Conservation (phyloP, 2,113 vertebrate species). For the Loxodonta africana region DNA sequence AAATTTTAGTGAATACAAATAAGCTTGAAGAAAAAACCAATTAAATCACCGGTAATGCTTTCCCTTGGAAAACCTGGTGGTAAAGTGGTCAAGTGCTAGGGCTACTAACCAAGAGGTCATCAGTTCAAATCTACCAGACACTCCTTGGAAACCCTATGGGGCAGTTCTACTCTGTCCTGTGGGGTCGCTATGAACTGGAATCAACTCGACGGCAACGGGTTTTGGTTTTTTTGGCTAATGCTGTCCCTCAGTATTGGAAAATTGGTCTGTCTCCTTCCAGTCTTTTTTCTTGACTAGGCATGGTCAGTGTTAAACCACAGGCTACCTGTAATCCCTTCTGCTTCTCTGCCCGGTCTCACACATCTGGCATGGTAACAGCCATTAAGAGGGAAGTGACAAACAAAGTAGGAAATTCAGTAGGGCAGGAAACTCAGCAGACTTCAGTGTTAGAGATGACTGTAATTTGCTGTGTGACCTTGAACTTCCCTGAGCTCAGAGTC, state of each 20-base stretch:
- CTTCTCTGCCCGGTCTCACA: rapidly evolving
- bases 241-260: not conserved
- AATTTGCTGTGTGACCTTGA: not conserved
- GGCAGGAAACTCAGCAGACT: not conserved
- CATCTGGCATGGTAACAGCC: not conserved
- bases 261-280: not conserved
- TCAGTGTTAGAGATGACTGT: not conserved
- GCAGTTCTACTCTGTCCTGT: no score
- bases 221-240: not conserved
- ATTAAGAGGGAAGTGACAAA: rapidly evolving
- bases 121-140: no score
- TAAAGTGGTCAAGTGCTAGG: no score
- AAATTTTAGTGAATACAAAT: not conserved
- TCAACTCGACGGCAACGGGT: no score
- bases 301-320: not conserved
- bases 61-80: not conserved
- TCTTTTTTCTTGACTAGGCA: not conserved
- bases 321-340: not conserved
- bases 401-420: not conserved
- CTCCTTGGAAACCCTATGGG: no score
- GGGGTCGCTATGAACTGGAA: no score
- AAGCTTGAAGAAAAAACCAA: not conserved
- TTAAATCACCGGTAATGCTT: not conserved
- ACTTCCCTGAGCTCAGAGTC: not conserved
- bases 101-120: no score